Evolutionary conservation across 1,140 invertebrate species (phyloP), one percentile per base, ranked within the genome.

Genomic region (Drosophila teissieri): DNA sequence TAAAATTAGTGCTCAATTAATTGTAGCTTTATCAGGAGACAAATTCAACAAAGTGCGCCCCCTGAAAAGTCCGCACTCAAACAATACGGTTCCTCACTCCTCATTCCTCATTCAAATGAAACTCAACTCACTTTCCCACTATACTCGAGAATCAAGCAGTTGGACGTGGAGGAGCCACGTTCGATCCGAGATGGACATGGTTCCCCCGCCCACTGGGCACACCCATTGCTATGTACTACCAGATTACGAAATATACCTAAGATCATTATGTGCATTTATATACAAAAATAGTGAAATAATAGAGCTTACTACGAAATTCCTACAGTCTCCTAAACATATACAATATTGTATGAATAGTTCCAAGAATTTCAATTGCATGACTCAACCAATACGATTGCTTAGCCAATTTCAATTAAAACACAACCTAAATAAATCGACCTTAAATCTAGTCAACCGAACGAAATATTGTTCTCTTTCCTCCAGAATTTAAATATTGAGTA

Each of bases 291-390:
- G 60, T 80, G 55, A 77, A 78, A 67, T 46, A 83, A 70, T 88
- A 88, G 83, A 88, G 83, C 83, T 88, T 88, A 88, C 54, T 62
- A 88, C 57, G 63, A 80, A 70, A 86, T 86, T 86, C 83, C 83
- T 86, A 88, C 56, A 72, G 74, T 70, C 39, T 60, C 54, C 31
- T 10, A 19, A 39, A 44, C 31, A 31, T 44, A 63, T 45, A 46
- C 7, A 55, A 67, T 69, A 70, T 56, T 40, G 56, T 49, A 48
- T 42, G 56, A 53, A 70, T 57, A 70, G 37, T 57, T 42, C 52
- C 67, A 70, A 34, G n/a, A 67, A 48, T 54, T 70, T 70, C 51
- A 45, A 69, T 56, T 70, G 67, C 67, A 69, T 69, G 67, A 70
- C 64, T 17, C 54, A 49, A 70, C 27, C 17, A 56, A 40, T 56